Base-by-base conservation (phyloP, 2,113 vertebrate genomes). In the Oreochromis tanganicae region DNA sequence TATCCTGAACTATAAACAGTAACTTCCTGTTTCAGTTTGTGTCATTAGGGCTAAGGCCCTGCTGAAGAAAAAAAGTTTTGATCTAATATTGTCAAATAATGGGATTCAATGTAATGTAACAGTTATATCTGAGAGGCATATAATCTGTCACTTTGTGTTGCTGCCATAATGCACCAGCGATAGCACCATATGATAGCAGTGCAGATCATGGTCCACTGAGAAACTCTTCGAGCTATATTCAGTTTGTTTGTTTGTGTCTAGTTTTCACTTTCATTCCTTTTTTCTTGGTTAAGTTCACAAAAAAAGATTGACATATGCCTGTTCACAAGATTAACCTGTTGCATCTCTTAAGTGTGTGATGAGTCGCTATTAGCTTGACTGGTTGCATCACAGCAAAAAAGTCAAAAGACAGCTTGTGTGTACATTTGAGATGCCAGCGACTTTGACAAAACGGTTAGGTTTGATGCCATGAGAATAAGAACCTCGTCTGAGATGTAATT, bases 1-100 rank as follows among this genome's bases (percentile, higher is more conserved):
- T 85, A 86, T 93, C 85, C 68, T 83, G n/a, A 88, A 92, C 86
- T 68, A 61, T 92, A 95, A 93, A 95, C 91, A 94, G 73, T 12
- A 17, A 91, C 89, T 91, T 94, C 93, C 92, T 93, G 87, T 92
- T 92, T 91, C 36, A 85, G 54, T 88, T 85, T 80, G 81, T 56
- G 82, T 91, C 38, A 29, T 68, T 63, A 71, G 66, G 81, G 29
- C 55, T 85, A 84, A 89, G 56, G 82, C 84, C 79, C 48, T 41
- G 73, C 80, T 83, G 10, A 38, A 66, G 61, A 57, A 21, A 75
- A 48, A 24, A 75, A 12, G 21, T 56, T 56, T 12, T 24, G 10
- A 56, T 56, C 21, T 12, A 7, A 13, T 24, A 56, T 12, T 56
- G 11, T 24, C 21, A 56, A 7, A 29, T 57, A 29, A 50, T 34